phyloP scores from a whole-genome alignment of 2,113 vertebrate species.

The Indicator maculatus region DNA sequence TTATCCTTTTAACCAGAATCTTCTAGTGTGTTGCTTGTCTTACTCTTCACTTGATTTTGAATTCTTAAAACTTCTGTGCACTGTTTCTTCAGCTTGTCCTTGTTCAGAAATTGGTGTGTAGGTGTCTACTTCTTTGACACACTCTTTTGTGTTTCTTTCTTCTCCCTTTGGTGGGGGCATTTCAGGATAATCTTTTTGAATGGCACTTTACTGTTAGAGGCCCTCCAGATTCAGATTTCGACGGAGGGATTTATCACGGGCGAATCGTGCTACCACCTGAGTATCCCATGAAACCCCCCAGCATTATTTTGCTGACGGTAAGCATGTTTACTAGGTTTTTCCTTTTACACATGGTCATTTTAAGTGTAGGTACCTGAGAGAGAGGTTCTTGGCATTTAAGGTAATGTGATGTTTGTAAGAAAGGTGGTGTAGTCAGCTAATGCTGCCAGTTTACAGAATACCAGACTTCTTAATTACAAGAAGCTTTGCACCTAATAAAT shows the following conservation, averaged over 20 bases:
- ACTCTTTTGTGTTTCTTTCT: too few relatives aligned
- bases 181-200: slow-evolving; percentile 97
- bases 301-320: slow-evolving; percentile 97
- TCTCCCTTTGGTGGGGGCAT: background rate
- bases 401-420: background rate
- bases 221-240: slow-evolving; percentile 96
- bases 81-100: background rate
- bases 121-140: background rate
- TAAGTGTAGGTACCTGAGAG: background rate
- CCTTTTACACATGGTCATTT: background rate
- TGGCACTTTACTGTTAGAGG: slow-evolving; percentile 99
- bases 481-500: background rate
- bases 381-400: background rate
- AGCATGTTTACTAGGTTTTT: slow-evolving; percentile 4
- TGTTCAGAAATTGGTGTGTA: background rate
- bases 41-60: background rate
- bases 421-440: background rate
- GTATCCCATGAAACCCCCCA: slow-evolving; percentile 98
- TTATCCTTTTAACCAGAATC: background rate
- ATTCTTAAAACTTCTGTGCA: background rate
- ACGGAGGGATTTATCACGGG: slow-evolving; percentile 95
- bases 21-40: background rate
- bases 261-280: slow-evolving; percentile 95
- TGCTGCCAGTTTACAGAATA: background rate
- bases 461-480: background rate